Conservation (phyloP, 2,888 invertebrate species). For the Tachina fera region DNA sequence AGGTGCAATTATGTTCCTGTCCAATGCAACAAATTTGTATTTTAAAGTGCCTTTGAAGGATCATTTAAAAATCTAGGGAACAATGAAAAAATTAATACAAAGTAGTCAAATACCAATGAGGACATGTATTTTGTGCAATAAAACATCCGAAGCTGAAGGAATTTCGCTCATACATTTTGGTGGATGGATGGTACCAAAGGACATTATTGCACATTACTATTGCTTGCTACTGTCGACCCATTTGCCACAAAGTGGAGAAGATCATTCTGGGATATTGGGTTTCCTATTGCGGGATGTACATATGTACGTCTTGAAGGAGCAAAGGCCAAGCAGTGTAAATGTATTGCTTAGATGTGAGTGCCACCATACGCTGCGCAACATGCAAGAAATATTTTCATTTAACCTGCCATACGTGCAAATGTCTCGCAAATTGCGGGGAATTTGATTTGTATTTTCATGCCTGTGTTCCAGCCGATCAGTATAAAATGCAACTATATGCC, state of each 20-base stretch:
- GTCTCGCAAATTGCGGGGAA: conserved; percentile 75
- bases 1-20: too few species aligned
- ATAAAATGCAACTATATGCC: too few species aligned
- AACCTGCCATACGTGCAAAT: conserved; percentile 74
- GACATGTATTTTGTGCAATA: conserved; percentile 52
- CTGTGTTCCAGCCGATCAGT: too few species aligned
- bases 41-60: too few species aligned
- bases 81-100: conserved; percentile 3
- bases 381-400: conserved; percentile 78
- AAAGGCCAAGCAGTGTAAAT: conserved; percentile 73
- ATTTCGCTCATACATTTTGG: conserved; percentile 75
- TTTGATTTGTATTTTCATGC: too few species aligned
- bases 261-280: conserved; percentile 88
- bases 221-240: conserved; percentile 86
- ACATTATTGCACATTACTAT: conserved; percentile 77
- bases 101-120: conserved; percentile 1
- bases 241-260: conserved; percentile 87
- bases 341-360: conserved; percentile 76
- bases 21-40: too few species aligned
- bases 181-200: conserved; percentile 77
- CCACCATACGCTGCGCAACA: conserved; percentile 75
- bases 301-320: too few species aligned
- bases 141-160: conserved; percentile 26
- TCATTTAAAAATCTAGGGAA: neutral
- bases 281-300: conserved; percentile 89